Evolutionary conservation across 2,113 vertebrate genomes (phyloP), one percentile per base, ranked within the genome.

Genomic region (Orycteropus afer): DNA sequence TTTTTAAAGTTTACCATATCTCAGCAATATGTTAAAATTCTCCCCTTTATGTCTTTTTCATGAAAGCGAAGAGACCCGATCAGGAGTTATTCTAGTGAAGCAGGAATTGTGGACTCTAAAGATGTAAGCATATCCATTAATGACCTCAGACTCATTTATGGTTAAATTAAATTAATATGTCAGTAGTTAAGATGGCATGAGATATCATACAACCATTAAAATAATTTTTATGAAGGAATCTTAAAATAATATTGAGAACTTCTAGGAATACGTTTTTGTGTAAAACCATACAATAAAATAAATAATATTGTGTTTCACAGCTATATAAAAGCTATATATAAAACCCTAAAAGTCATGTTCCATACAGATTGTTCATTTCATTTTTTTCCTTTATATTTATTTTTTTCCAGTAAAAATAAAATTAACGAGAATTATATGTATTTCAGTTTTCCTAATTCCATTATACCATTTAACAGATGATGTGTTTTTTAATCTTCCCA

Each of bases 321-420:
- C 3, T 82, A 12, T 71, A 23, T 61, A 55, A 45, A 32, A 37
- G 55, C 59, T 20, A 84, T 23, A 29, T 42, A 77, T 61, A 95
- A 74, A 82, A 6, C 4, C 18, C 42, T 22, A 83, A 83, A 65
- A 23, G 12, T 42, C 2, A 42, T 32, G 88, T 3, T 87, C 3
- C 92, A 0, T 86, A 84, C 18, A 61, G 20, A 18, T 84, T 79
- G 47, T 53, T 42, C 40, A 7, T 92, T 67, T 86, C 55, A 73
- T 51, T 18, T 34, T n/a, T 77, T 85, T 89, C 81, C 3, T 78
- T 47, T 69, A 55, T 37, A 45, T 4, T 57, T 65, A 51, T 51
- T 74, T 84, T n/a, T 87, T 57, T 55, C 8, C 27, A 76, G n/a
- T 93, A 88, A 67, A 93, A 86, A 53, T 81, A 86, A 87, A 84